These are phyloP conservation scores for Argyresthia albistria DNA, from an alignment of 2,888 invertebrate genomes.

Conservation along the genomic window DNA sequence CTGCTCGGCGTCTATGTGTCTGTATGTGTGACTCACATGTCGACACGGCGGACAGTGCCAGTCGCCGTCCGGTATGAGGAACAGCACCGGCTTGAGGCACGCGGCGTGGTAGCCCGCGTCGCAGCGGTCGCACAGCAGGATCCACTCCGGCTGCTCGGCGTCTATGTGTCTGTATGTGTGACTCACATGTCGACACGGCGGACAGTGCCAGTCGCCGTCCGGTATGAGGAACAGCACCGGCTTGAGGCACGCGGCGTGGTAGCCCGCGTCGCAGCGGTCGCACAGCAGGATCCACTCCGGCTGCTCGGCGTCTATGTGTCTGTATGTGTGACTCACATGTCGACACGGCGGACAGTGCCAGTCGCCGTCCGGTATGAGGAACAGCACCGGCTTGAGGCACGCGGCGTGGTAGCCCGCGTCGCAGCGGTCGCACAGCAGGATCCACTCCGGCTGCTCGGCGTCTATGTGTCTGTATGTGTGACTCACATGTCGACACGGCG, in stretches of 20 bases:
- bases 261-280: conserved; percentile 96
- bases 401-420: conserved; percentile 98
- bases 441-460: conserved; percentile 97
- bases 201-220: conserved; percentile 98
- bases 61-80: conserved; percentile 96
- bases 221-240: conserved; percentile 95
- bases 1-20: conserved; percentile 81
- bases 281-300: conserved; percentile 98
- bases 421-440: conserved; percentile 95
- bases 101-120: conserved; percentile 98
- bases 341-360: conserved; percentile 99
- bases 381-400: conserved; percentile 92
- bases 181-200: conserved; percentile 95
- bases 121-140: conserved; percentile 95
- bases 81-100: conserved; percentile 92
- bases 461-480: conserved; percentile 29
- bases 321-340: conserved; percentile 79
- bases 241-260: conserved; percentile 95
- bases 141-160: conserved; percentile 97
- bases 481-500: conserved; percentile 95
- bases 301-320: conserved; percentile 76
- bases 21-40: conserved; percentile 77
- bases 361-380: conserved; percentile 96
- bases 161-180: conserved; percentile 30
- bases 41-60: conserved; percentile 99